phyloP scores from a whole-genome alignment of 2,797 vertebrate species.

The Scyliorhinus canicula region DNA sequence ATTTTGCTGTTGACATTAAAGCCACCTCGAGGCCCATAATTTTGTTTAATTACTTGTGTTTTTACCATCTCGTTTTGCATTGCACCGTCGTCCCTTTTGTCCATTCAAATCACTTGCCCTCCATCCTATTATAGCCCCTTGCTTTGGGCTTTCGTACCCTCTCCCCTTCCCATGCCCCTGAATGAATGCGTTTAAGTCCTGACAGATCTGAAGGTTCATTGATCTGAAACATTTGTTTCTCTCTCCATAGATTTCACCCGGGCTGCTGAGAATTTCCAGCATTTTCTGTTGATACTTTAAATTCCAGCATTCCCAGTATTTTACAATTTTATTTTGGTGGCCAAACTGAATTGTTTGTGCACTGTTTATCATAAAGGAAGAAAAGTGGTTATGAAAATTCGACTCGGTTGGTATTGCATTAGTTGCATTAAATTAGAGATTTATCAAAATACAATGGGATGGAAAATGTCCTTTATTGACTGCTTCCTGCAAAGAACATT shows the following conservation, averaged over 20 bases:
- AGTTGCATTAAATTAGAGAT: not conserved
- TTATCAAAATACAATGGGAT: conserved; percentile 17
- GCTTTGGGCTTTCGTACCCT: too few relatives aligned
- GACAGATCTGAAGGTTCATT: too few relatives aligned
- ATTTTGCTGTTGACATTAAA: too few relatives aligned
- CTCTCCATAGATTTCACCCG: not conserved
- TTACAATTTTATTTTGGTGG: not conserved
- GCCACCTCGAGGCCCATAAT: too few relatives aligned
- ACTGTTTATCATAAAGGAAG: not conserved
- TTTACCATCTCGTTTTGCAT: too few relatives aligned
- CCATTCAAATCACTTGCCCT: too few relatives aligned
- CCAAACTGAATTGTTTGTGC: not conserved
- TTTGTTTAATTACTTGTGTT: too few relatives aligned
- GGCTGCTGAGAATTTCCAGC: not conserved
- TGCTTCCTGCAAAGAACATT: not conserved
- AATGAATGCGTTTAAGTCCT: too few relatives aligned
- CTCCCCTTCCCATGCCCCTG: too few relatives aligned
- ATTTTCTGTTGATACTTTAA: not conserved
- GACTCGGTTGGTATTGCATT: not conserved
- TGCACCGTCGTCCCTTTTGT: too few relatives aligned
- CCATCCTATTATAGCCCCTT: too few relatives aligned
- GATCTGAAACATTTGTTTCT: not conserved
- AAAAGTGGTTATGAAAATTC: not conserved
- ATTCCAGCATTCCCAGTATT: not conserved
- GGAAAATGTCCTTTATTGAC: not conserved